Evolutionary conservation across 2,888 invertebrate species (phyloP).

Genomic region (Arrhopalites spinosus): DNA sequence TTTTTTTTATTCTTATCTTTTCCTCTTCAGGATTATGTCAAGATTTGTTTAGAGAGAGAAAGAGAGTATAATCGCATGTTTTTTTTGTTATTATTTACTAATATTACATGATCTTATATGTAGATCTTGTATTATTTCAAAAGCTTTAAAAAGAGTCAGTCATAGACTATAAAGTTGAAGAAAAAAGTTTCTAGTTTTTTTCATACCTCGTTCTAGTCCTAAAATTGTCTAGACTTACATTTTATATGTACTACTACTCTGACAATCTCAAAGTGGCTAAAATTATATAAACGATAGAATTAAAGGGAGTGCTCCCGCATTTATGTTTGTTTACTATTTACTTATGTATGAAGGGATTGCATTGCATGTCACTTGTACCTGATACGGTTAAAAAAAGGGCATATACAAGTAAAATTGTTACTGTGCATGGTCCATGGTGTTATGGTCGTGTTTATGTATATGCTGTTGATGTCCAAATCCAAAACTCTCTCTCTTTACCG

Average conservation of each 20-base stretch:
- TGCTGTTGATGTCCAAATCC: constrained; percentile 12
- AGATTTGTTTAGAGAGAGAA: too few relatives aligned
- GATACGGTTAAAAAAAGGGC: constrained; percentile 2
- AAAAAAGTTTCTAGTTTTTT: too few relatives aligned
- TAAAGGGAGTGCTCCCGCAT: constrained; percentile 24
- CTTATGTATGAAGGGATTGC: constrained; percentile 29
- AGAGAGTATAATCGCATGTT: too few relatives aligned
- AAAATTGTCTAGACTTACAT: background rate
- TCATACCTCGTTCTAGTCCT: too few relatives aligned
- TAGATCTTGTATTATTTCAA: too few relatives aligned
- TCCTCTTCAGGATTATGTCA: too few relatives aligned
- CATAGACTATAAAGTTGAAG: too few relatives aligned
- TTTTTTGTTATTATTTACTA: too few relatives aligned
- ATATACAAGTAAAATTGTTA: background rate
- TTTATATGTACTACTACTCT: too few relatives aligned
- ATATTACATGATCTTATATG: too few relatives aligned
- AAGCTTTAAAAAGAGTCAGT: too few relatives aligned
- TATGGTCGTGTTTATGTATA: constrained; percentile 9
- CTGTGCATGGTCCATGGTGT: background rate
- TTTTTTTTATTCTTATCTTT: too few relatives aligned
- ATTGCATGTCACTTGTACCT: constrained; percentile 28
- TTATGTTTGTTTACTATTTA: constrained; percentile 25
- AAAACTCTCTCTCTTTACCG: constrained; percentile 7
- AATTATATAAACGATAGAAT: constrained; percentile 23
- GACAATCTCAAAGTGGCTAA: constrained; percentile 9